Evolutionary conservation across 37 sponge, comb jelly and placozoan genomes (phyloP), one percentile per base, ranked within the genome.

Genomic region (Beroe forskalii): DNA sequence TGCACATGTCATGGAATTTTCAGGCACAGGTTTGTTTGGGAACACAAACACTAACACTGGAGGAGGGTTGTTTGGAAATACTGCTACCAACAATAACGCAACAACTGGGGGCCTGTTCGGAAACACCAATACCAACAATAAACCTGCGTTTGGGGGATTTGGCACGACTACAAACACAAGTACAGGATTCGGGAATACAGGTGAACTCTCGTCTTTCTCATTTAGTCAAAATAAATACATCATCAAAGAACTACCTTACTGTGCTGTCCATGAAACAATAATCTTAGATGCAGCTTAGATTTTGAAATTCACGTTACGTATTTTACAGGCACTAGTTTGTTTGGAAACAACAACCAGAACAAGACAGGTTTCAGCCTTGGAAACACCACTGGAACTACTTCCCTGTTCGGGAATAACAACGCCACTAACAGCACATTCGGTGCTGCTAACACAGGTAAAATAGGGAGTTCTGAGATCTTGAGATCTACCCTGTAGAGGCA

Each of bases 321-420:
- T n/a, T n/a, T n/a, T n/a, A n/a, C 86, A 44, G 86, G 86, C 39
- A 30, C 86, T 14, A 80, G 86, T 80, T 30, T 80, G 86, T 80
- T 80, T 42, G 76, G 76, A 12, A 72, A 27, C 27, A 64, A 64
- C 31, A 64, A 8, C 72, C 27, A 69, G 33, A 33, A 17, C 48
- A 80, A 80, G 48, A 32, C 86, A 43, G 55, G 38, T 4, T 80
- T 80, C 55, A 80, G 28, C 31, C 86, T 80, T 9, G 86, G 86
- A 22, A 1, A 2, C 1, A 80, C 12, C 31, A 80, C 86, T 6
- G 86, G 86, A 0, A 80, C 55, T 0, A 80, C 55, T 12, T 80
- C 86, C 12, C 55, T 80, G 30, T 80, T 80, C 35, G 86, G 86
- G 1, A 72, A 72, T 30, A 63, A 63, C 66, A 69, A 69, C 72